phyloP scores from a whole-genome alignment of 2,797 vertebrate genomes.

The Macropodus opercularis region DNA sequence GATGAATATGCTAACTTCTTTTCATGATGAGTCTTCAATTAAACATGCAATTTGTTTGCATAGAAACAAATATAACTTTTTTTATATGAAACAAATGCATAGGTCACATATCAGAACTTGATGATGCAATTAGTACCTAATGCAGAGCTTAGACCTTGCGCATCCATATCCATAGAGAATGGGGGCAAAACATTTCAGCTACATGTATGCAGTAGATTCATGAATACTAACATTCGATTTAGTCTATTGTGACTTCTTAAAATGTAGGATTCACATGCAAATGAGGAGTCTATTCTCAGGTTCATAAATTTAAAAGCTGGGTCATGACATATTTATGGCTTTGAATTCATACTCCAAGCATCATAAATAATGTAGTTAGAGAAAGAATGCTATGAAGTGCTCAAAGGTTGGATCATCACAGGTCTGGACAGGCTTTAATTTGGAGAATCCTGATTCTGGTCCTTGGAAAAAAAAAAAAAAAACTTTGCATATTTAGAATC shows the following conservation, averaged over 20 bases:
- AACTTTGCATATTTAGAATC: not conserved
- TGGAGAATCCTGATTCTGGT: not conserved
- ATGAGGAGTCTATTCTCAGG: not conserved
- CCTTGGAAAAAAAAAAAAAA: not conserved
- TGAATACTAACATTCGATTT: too few species aligned
- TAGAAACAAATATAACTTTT: too few species aligned
- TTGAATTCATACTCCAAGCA: conserved; percentile 1
- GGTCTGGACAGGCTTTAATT: conserved; percentile 10
- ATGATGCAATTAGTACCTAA: conserved; percentile 4
- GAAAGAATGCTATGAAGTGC: conserved; percentile 9
- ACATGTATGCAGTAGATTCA: too few species aligned
- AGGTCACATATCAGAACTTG: conserved; percentile 9
- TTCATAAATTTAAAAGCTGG: not conserved
- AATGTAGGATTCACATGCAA: not conserved
- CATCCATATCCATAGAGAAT: too few species aligned
- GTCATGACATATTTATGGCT: conserved; percentile 15
- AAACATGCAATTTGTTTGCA: too few species aligned
- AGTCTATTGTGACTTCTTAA: too few species aligned
- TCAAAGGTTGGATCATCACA: conserved; percentile 2
- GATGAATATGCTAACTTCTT: too few species aligned
- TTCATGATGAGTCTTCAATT: too few species aligned
- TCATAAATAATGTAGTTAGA: conserved; percentile 22
- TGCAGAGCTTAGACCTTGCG: too few species aligned
- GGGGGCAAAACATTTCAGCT: too few species aligned
- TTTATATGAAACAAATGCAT: conserved; percentile 5